These are phyloP conservation scores for Apteryx owenii DNA, from an alignment of 2,113 vertebrate genomes.

Conservation along the genomic window DNA sequence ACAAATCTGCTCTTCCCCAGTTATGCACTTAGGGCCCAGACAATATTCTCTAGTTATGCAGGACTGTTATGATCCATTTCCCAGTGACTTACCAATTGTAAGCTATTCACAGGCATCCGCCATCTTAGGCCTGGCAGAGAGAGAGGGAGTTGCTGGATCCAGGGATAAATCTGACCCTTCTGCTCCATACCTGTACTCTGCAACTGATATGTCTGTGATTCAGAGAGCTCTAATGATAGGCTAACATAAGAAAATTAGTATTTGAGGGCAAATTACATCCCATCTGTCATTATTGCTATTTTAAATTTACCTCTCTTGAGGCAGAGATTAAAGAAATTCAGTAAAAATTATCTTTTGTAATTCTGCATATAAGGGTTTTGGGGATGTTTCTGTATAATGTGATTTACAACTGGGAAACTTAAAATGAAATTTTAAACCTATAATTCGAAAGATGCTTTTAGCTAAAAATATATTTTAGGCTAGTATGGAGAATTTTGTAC, in stretches of 20 bases:
- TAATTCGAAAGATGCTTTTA: not conserved
- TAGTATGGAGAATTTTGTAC: not conserved
- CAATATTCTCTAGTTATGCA: not conserved
- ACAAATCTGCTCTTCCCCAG: not conserved
- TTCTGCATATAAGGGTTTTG: not conserved
- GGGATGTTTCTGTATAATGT: not conserved
- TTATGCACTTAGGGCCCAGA: not conserved
- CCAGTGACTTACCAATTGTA: not conserved
- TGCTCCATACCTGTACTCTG: not conserved
- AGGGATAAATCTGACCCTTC: not conserved
- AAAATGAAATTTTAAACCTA: not conserved
- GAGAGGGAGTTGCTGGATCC: not conserved
- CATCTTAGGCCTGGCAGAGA: not conserved
- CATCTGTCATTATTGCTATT: not conserved
- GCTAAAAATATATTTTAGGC: not conserved
- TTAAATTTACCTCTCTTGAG: not conserved
- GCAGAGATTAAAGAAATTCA: not conserved
- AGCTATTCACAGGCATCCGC: not conserved
- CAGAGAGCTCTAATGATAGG: not conserved
- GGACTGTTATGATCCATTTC: not conserved
- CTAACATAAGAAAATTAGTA: not conserved
- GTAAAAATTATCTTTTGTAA: not conserved
- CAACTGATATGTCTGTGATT: not conserved
- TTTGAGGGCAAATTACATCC: not conserved
- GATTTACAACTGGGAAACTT: not conserved